Conservation (phyloP, 2,797 vertebrate genomes). For the Phataginus tricuspis region DNA sequence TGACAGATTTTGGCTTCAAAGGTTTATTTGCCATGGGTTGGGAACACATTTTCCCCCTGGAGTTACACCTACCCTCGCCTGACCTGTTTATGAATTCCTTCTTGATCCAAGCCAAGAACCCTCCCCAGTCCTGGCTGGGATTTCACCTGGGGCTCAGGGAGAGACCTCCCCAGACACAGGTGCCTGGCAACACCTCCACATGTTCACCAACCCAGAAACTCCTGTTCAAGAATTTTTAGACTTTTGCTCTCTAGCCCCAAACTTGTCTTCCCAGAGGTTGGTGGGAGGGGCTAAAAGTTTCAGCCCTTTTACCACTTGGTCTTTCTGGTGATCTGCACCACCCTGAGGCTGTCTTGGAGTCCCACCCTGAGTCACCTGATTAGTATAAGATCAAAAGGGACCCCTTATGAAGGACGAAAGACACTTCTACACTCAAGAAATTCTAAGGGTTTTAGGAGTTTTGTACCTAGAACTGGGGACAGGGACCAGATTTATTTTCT, state of each 20-base stretch:
- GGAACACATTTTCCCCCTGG: too few species aligned
- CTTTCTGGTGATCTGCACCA: not conserved
- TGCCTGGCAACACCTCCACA: not conserved
- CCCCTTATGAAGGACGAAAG: not conserved
- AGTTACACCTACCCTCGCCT: too few species aligned
- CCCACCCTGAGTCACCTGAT: not conserved
- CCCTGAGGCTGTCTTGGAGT: not conserved
- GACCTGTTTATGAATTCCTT: too few species aligned
- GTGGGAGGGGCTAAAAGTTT: not conserved
- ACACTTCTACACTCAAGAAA: not conserved
- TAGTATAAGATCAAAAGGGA: not conserved
- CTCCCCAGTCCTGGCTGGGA: too few species aligned
- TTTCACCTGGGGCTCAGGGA: too few species aligned
- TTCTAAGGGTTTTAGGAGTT: not conserved
- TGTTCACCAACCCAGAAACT: too few species aligned
- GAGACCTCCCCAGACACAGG: too few species aligned
- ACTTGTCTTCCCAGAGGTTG: not conserved
- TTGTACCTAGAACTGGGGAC: not conserved
- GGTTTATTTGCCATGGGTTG: too few species aligned
- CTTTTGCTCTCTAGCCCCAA: not conserved
- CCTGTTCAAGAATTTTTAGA: not conserved
- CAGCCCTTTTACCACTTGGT: not conserved
- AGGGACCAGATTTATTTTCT: not conserved
- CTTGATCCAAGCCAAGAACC: too few species aligned
- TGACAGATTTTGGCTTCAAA: too few species aligned